These are phyloP conservation scores for Argyrosomus regius DNA, from an alignment of 2,797 vertebrate genomes.

Conservation along the genomic window DNA sequence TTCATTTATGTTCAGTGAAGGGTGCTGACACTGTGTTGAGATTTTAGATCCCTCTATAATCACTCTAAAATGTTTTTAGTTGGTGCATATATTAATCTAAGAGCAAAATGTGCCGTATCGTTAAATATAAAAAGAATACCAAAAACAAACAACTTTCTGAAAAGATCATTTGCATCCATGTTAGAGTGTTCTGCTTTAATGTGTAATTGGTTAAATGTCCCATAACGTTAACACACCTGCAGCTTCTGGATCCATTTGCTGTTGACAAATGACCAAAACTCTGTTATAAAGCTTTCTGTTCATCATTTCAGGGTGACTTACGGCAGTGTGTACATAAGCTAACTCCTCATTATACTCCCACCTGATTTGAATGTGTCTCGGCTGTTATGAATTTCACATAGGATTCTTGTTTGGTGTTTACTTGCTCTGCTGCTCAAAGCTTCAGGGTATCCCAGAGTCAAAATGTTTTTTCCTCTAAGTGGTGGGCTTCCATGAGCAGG, in stretches of 20 bases:
- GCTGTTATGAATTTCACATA: constrained; percentile 33
- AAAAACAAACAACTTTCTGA: constrained; percentile 9
- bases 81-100: neutral
- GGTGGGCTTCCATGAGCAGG: constrained; percentile 42
- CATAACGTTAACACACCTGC: constrained; percentile 21
- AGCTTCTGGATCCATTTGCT: constrained; percentile 35
- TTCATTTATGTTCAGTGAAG: neutral
- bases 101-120: neutral
- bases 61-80: neutral
- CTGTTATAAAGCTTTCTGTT: constrained; percentile 20
- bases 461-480: constrained; percentile 45
- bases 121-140: neutral
- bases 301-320: constrained; percentile 24
- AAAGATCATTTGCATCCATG: constrained; percentile 8
- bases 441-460: constrained; percentile 43
- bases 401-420: constrained; percentile 30
- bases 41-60: neutral
- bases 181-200: constrained; percentile 17
- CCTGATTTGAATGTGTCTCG: constrained; percentile 33
- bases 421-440: constrained; percentile 47
- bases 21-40: neutral
- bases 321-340: constrained; percentile 20
- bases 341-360: constrained; percentile 2
- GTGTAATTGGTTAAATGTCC: constrained; percentile 29
- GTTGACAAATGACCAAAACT: constrained; percentile 40